Evolutionary conservation across 1,140 invertebrate genomes (phyloP), one percentile per base, ranked within the genome.

Genomic region (Bombus polaris): DNA sequence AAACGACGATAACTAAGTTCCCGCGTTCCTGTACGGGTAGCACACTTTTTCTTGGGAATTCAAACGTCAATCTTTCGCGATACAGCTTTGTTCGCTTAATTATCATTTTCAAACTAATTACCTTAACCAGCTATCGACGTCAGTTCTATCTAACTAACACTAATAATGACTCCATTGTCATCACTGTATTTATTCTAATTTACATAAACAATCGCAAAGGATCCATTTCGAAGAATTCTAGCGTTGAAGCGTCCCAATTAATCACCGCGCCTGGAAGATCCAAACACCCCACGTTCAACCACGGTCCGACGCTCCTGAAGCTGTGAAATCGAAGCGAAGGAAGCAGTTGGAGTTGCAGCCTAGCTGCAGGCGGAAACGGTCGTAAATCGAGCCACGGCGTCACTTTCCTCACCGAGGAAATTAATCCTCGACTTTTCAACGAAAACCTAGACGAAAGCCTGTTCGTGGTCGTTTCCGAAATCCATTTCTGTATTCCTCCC

Each of bases 401-500:
- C 47, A 22, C 18, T 53, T 53, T 8, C 47, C 47, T 53, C 47
- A 8, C 47, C 59, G 59, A 62, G 28, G 59, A 13, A 13, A 62
- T 62, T n/a, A n/a, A 62, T 62, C 59, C 59, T n/a, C 59, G 59
- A 62, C 59, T 62, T 62, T 62, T 62, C 28, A n/a, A n/a, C 59
- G 59, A 59, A 28, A 59, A 28, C 22, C 57, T 28, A 28, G 57
- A 59, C 28, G 59, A 13, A 13, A n/a, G 28, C 59, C 28, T 12
- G 28, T n/a, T n/a, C 25, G 28, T n/a, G 59, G 28, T 12, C 3
- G 59, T 79, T 42, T 83, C 81, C 79, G 65, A 83, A 88, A 88
- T 77, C 86, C 76, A 75, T 86, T 89, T 89, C 80, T 79, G 39
- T 80, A 22, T 62, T n/a, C 59, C 28, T 4, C 3, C 1, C 10